These are phyloP conservation scores for Mylabris sibirica DNA, from an alignment of 2,888 invertebrate genomes.

Conservation along the genomic window DNA sequence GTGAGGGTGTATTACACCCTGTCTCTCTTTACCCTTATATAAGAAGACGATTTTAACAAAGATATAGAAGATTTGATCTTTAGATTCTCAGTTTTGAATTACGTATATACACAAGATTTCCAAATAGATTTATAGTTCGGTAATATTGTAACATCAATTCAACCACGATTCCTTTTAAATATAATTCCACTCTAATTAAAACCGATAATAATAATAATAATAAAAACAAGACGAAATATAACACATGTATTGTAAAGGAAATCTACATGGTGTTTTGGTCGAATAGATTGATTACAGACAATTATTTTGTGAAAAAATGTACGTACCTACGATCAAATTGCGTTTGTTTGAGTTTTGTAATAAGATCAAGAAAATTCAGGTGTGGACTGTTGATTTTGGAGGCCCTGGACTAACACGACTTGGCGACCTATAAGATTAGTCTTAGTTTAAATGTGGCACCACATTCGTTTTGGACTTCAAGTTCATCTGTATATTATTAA, in stretches of 20 bases:
- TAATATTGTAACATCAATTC: constrained; percentile 2
- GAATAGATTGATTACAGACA: neutral
- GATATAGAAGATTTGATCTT: constrained; percentile 28
- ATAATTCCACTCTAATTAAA: neutral
- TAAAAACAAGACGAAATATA: neutral
- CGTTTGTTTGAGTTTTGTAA: neutral
- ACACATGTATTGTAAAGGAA: constrained; percentile 4
- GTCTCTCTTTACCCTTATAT: neutral
- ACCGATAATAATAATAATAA: constrained; percentile 3
- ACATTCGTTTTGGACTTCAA: too few species aligned
- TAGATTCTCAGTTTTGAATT: constrained; percentile 31
- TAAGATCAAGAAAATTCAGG: too few species aligned
- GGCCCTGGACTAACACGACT: too few species aligned
- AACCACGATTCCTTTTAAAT: constrained; percentile 1
- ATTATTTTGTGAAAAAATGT: neutral
- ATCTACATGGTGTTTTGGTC: neutral
- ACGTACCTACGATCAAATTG: too few species aligned
- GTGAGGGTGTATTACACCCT: neutral
- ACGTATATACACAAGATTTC: neutral
- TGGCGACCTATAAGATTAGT: too few species aligned
- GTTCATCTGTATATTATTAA: too few species aligned
- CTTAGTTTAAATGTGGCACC: too few species aligned
- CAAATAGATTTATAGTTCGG: neutral
- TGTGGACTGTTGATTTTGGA: too few species aligned
- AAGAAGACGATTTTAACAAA: constrained; percentile 31